Base-by-base conservation (phyloP, 1,140 invertebrate species). In the Papilio dardanus region DNA sequence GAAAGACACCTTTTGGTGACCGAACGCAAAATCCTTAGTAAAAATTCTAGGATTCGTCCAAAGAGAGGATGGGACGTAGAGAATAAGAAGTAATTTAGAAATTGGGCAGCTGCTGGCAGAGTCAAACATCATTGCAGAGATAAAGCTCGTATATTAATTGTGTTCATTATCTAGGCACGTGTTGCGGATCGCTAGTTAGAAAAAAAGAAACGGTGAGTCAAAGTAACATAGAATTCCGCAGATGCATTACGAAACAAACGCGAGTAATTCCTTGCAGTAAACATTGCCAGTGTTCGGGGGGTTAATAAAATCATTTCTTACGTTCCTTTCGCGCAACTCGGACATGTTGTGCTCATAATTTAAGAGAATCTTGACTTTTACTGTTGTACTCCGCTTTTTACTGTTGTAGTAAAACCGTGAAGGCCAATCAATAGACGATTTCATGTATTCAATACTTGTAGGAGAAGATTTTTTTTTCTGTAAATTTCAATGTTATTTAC, bases 271-370 rank as follows among this genome's bases (percentile, higher is more conserved):
- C 71, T 71, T 73, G 71, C 71, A 73, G 81, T 87, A 89, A 89
- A 90, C 84, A 88, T 58, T 77, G 71, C 76, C 77, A 74, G 77
- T 79, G 73, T 80, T 77, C 81, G 80, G 83, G 82, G n/a, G 82
- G 87, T 88, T 89, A 89, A 92, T 88, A 89, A 89, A 89, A 89
- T 87, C 83, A 87, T 91, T 92, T 84, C 71, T 80, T 86, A 80
- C 76, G 71, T 77, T 71, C 76, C 75, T 69, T 80, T 77, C 81
- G 77, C 82, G 81, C 85, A 86, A 76, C 83, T 77, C 79, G 65
- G 77, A 75, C 77, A 67, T 79, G 81, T 82, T 80, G 78, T 77
- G 81, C 30, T 83, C 86, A 76, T 92, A 92, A 88, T 77, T 92
- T 81, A 92, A 83, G 24, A 71, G 31, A 77, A 71, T 78, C 74